These are phyloP conservation scores for Dendrocopos noguchii DNA, from an alignment of 2,113 vertebrate species.

Conservation along the genomic window DNA sequence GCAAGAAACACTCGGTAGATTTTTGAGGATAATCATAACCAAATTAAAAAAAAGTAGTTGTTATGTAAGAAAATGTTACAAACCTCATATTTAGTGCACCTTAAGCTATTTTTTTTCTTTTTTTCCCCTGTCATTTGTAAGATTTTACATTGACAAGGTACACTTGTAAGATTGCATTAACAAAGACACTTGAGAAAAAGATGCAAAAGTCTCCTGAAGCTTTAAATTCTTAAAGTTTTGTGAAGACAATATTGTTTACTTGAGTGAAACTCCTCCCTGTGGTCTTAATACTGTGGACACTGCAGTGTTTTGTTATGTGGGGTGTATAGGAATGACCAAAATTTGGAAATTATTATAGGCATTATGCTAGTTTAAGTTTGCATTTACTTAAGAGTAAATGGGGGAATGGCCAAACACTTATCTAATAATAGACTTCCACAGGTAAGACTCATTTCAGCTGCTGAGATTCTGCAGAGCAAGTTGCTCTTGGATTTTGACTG, in stretches of 20 bases:
- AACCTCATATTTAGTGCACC: neutral
- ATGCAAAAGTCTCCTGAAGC: neutral
- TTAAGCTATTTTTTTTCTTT: neutral
- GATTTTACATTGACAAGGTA: neutral
- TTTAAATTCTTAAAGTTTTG: neutral
- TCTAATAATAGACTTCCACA: neutral
- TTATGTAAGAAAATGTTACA: neutral
- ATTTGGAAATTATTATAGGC: neutral
- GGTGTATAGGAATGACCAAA: neutral
- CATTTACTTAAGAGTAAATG: neutral
- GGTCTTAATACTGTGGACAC: neutral
- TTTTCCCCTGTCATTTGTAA: neutral
- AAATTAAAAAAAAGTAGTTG: neutral
- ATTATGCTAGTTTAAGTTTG: neutral
- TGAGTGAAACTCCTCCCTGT: neutral
- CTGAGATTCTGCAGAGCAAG: neutral
- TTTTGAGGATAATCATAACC: neutral
- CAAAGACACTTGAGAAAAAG: neutral
- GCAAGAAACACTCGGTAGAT: neutral
- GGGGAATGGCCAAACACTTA: neutral
- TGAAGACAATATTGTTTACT: neutral
- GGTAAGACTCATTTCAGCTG: neutral
- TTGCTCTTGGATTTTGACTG: neutral
- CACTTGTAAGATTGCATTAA: neutral
- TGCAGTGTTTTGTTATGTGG: neutral